phyloP scores from a whole-genome alignment of 2,797 vertebrate species.

The Garrulus glandarius region DNA sequence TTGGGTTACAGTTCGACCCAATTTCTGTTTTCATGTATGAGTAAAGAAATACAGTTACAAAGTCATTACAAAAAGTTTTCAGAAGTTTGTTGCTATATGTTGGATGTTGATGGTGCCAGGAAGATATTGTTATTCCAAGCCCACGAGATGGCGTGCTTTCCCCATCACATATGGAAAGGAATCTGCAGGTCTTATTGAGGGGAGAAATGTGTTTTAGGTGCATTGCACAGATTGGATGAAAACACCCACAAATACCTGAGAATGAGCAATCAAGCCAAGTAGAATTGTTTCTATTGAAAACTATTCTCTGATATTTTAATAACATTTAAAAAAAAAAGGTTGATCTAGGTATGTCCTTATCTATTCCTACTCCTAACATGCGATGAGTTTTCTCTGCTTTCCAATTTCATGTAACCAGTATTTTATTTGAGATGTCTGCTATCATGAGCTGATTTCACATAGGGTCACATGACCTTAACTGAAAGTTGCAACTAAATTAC shows the following conservation, averaged over 20 bases:
- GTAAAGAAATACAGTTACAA: background rate
- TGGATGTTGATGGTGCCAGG: background rate
- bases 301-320: background rate
- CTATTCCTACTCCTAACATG: background rate
- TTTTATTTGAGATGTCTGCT: background rate
- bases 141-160: slow-evolving; percentile 24
- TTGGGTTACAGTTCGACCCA: background rate
- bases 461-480: background rate
- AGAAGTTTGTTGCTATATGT: background rate
- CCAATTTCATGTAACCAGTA: background rate
- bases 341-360: background rate
- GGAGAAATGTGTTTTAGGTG: background rate
- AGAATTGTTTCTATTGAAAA: background rate
- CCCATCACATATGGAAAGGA: background rate
- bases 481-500: background rate
- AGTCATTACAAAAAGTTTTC: background rate
- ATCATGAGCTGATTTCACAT: background rate
- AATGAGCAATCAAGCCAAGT: background rate
- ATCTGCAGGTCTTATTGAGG: rapidly evolving
- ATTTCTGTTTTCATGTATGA: background rate
- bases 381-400: background rate
- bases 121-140: background rate
- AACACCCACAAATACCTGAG: background rate
- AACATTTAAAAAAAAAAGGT: rapidly evolving
- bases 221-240: background rate